These are phyloP conservation scores for Eriocheir sinensis DNA, from an alignment of 1,140 invertebrate genomes.

Conservation along the genomic window DNA sequence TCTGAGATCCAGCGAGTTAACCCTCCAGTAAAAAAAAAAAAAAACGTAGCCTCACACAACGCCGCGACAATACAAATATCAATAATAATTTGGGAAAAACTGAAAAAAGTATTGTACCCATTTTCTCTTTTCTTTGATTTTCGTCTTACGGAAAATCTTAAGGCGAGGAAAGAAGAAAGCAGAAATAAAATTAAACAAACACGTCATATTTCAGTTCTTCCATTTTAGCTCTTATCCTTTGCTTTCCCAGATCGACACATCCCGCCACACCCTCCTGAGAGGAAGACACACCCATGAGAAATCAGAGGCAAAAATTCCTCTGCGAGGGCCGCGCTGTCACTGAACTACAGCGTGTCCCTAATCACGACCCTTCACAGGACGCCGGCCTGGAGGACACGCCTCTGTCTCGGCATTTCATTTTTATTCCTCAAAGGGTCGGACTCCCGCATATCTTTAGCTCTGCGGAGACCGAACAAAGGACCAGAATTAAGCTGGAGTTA, in stretches of 20 bases:
- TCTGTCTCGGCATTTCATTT: background rate
- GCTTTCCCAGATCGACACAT: background rate
- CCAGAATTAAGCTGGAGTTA: conserved; percentile 5
- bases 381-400: background rate
- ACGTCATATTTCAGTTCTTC: background rate
- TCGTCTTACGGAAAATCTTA: no score
- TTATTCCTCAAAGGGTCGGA: background rate
- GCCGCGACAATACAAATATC: no score
- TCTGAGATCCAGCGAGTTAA: no score
- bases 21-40: no score
- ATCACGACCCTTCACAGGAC: background rate
- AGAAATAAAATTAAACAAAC: background rate
- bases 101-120: no score
- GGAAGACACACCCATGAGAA: background rate
- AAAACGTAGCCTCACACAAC: no score
- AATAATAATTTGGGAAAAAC: no score
- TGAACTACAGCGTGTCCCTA: background rate
- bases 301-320: background rate
- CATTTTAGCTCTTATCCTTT: background rate
- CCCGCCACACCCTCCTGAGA: background rate
- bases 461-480: background rate
- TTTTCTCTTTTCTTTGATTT: no score
- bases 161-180: no score
- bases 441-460: background rate
- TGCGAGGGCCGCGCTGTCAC: background rate